Conservation (phyloP, 2,113 vertebrate species). For the Onychostoma macrolepis region DNA sequence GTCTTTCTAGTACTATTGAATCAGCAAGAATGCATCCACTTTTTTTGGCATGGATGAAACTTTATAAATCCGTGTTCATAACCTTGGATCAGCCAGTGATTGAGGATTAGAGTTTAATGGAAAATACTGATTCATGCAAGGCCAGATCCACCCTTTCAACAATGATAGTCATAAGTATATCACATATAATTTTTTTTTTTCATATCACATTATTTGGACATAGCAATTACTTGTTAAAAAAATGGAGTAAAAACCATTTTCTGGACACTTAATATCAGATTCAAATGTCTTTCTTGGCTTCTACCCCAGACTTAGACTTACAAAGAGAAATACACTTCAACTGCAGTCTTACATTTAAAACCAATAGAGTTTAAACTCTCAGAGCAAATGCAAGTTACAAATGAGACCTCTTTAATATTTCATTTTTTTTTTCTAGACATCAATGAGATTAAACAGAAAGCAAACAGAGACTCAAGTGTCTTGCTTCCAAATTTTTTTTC, state of each 20-base stretch:
- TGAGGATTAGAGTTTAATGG: slow-evolving; percentile 13
- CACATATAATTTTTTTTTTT: neutral
- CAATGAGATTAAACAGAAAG: neutral
- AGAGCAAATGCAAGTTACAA: neutral
- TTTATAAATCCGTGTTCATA: neutral
- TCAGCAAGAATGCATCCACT: neutral
- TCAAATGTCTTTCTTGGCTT: slow-evolving; percentile 38
- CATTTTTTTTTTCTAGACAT: neutral
- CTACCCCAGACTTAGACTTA: neutral
- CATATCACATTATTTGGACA: neutral
- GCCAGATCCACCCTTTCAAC: neutral
- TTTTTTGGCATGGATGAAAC: neutral
- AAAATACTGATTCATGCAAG: slow-evolving; percentile 16
- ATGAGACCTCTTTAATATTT: neutral
- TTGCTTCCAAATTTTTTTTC: too few relatives aligned
- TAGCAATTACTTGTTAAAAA: slow-evolving; percentile 41
- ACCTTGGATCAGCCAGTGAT: slow-evolving; percentile 6
- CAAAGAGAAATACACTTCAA: neutral
- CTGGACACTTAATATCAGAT: slow-evolving; percentile 10
- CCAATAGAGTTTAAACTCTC: neutral
- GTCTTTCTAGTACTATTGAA: neutral
- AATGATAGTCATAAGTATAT: neutral
- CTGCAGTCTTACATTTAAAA: slow-evolving; percentile 4
- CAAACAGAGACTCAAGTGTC: neutral
- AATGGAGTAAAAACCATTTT: slow-evolving; percentile 29